Base-by-base conservation (phyloP, 2,113 vertebrate genomes). In the Triplophysa dalaica region DNA sequence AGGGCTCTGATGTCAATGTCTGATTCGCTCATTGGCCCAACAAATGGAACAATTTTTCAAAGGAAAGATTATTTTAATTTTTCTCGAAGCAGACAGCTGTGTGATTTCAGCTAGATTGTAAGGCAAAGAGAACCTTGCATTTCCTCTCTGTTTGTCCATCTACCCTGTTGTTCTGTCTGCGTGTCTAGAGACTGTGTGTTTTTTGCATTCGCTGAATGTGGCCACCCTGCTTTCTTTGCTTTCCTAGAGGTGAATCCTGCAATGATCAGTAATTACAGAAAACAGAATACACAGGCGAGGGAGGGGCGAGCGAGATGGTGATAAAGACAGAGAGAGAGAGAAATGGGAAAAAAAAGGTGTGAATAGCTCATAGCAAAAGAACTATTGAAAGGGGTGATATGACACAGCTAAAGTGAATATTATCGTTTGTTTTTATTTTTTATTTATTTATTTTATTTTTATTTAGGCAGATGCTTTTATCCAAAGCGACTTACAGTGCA, bases 11-110 rank as follows among this genome's bases (percentile, higher is more conserved):
- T 66, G 29, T 73, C 61, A 66, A 8, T 75, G 14, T 72, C 24
- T 61, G 65, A n/a, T 66, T 43, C 54, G 38, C 80, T 78, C 73
- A 83, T 86, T 87, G 82, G 65, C 62, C 70, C 22, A 75, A 77
- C 45, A 68, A 85, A 85, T 82, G 64, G 74, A 85, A 85, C 48
- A 76, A 2, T 60, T 75, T 81, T 26, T 62, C 33, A 38, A 41
- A 48, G 52, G 41, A 56, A 75, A 70, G 43, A 33, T 41, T 50
- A 63, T 73, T 52, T 50, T 22, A 14, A 12, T 38, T 43, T 29
- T n/a, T 19, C 50, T 52, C 7, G n/a, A 2, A 50, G 78, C 33
- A 63, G 62, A 73, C n/a, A 54, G 67, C 74, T 70, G 13, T 21
- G 33, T 56, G 48, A 70, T 58, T 29, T 26, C 64, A 43, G 58